phyloP scores from a whole-genome alignment of 2,888 invertebrate species.

The Andrena bucephala region DNA sequence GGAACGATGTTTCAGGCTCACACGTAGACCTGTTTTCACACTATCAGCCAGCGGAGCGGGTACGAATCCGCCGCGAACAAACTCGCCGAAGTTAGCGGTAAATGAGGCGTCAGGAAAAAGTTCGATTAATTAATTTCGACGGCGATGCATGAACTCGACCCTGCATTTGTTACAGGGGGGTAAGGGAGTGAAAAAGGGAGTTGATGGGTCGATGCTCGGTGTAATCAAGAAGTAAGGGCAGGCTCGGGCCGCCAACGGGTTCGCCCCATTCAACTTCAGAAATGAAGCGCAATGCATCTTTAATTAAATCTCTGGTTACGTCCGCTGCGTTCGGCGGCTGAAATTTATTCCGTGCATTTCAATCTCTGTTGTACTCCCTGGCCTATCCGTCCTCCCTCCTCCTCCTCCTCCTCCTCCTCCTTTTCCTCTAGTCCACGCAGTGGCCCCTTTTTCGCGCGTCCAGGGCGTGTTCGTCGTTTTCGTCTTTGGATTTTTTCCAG shows the following conservation, averaged over 20 bases:
- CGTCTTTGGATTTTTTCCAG: slow-evolving; percentile 60
- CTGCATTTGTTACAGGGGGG: background rate
- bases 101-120: slow-evolving; percentile 56
- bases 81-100: background rate
- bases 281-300: slow-evolving; percentile 77
- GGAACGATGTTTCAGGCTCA: background rate
- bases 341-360: slow-evolving; percentile 77
- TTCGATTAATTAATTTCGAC: slow-evolving; percentile 69
- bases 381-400: background rate
- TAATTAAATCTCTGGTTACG: slow-evolving; percentile 78
- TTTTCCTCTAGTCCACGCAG: background rate
- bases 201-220: slow-evolving; percentile 48
- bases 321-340: slow-evolving; percentile 55
- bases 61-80: background rate
- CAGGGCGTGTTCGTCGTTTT: slow-evolving; percentile 20
- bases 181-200: slow-evolving; percentile 44
- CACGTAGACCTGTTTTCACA: background rate
- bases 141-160: slow-evolving; percentile 18
- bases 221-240: slow-evolving; percentile 63
- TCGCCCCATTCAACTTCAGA: slow-evolving; percentile 71
- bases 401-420: background rate
- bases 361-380: slow-evolving; percentile 65
- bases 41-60: background rate
- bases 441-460: slow-evolving; percentile 10
- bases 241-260: slow-evolving; percentile 35